These are phyloP conservation scores for Ricordea florida DNA, from an alignment of 92 coral and sea anemone species.

Conservation along the genomic window DNA sequence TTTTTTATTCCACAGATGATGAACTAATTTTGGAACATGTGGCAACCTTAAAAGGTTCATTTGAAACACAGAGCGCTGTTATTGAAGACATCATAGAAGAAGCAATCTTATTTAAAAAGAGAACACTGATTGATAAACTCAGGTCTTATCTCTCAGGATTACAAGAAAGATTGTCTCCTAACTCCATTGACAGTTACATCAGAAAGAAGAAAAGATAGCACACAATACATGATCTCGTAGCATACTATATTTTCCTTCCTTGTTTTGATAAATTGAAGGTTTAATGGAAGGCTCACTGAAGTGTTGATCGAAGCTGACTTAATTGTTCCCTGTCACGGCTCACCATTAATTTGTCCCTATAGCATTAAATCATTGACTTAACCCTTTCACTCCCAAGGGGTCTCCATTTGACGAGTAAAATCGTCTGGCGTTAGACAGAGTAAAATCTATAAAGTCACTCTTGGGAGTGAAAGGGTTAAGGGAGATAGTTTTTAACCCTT, in stretches of 20 bases:
- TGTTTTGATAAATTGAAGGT: not conserved
- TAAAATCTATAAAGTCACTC: no score
- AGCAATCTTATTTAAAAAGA: conserved; percentile 87
- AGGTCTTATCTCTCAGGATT: conserved; percentile 45
- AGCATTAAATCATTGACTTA: no score
- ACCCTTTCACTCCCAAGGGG: no score
- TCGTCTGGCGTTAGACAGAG: no score
- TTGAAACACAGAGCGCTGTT: conserved; percentile 65
- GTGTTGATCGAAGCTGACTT: no score
- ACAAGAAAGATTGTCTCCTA: conserved; percentile 40
- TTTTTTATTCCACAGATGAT: conserved; percentile 61
- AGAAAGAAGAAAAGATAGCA: conserved; percentile 40
- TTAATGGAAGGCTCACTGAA: no score
- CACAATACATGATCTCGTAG: no score
- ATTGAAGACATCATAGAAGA: conserved; percentile 89
- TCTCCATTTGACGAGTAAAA: no score
- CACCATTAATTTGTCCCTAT: no score
- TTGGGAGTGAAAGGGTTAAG: no score
- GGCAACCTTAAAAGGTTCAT: conserved; percentile 80
- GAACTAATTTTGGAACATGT: conserved; percentile 71
- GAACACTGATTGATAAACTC: conserved; percentile 74
- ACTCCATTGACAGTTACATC: not conserved
- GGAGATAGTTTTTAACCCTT: no score
- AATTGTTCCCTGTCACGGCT: no score
- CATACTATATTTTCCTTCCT: not conserved